phyloP scores from a whole-genome alignment of 2,113 vertebrate genomes.

The Lipophrys pholis region DNA sequence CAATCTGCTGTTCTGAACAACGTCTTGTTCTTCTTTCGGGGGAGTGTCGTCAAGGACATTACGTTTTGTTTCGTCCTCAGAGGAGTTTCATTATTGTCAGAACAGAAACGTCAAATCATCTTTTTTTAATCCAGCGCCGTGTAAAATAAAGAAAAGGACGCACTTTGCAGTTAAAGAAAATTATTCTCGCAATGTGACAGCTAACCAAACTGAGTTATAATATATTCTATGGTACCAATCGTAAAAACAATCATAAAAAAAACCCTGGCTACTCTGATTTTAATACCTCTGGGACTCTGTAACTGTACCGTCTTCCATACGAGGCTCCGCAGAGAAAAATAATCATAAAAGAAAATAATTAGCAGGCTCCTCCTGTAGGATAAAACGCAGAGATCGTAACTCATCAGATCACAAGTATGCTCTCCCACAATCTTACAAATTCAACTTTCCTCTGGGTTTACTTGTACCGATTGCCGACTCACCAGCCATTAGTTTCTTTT shows the following conservation, averaged over 20 bases:
- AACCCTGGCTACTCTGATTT: slow-evolving; percentile 39
- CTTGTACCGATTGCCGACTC: not conserved
- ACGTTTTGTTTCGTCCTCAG: slow-evolving; percentile 32
- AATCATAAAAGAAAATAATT: slow-evolving; percentile 68
- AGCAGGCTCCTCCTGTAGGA: slow-evolving; percentile 40
- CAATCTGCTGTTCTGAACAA: slow-evolving; percentile 60
- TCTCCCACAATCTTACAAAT: not conserved
- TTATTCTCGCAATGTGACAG: not conserved
- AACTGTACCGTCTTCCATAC: slow-evolving; percentile 32
- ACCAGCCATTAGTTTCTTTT: no score
- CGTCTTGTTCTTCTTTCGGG: slow-evolving; percentile 32
- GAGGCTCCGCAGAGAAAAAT: slow-evolving; percentile 35
- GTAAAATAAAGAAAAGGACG: slow-evolving; percentile 11
- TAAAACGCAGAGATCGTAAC: slow-evolving; percentile 38
- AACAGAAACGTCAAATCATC: slow-evolving; percentile 27
- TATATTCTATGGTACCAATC: slow-evolving; percentile 28
- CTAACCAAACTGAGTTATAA: slow-evolving; percentile 55
- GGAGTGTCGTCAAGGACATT: slow-evolving; percentile 42
- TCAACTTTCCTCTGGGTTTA: not conserved
- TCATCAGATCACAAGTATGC: not conserved
- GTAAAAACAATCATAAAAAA: slow-evolving; percentile 66
- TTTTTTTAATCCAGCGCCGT: not conserved
- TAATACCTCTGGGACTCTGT: slow-evolving; percentile 63
- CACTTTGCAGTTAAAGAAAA: slow-evolving; percentile 23
- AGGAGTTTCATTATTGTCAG: slow-evolving; percentile 35